phyloP scores from a whole-genome alignment of 2,113 vertebrate genomes.

The Monopterus albus region DNA sequence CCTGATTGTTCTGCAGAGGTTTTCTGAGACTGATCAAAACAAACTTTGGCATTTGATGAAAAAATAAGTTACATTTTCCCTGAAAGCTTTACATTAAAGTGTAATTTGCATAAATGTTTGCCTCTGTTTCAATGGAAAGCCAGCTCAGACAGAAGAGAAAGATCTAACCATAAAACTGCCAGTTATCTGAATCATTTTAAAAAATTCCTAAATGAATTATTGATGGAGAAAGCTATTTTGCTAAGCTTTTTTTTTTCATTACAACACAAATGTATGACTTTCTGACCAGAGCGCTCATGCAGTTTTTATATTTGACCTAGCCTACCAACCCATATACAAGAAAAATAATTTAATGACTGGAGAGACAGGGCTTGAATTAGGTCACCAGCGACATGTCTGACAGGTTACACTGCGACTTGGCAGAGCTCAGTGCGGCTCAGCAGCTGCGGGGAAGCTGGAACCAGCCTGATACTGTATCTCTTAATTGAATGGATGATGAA shows the following conservation, averaged over 20 bases:
- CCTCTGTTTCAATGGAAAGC: constrained; percentile 3
- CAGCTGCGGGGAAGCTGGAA: constrained; percentile 27
- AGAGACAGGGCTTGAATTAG: constrained; percentile 38
- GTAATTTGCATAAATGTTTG: neutral
- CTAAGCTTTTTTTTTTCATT: neutral
- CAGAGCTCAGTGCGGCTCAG: constrained; percentile 20
- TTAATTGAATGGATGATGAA: constrained; percentile 40
- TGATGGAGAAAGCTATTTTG: constrained; percentile 12
- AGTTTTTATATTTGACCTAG: constrained; percentile 27
- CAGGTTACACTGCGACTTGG: constrained; percentile 30
- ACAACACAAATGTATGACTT: constrained; percentile 1
- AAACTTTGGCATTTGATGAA: constrained; percentile 12
- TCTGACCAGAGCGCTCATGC: constrained; percentile 1
- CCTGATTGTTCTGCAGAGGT: constrained; percentile 1
- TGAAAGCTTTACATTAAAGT: constrained; percentile 5
- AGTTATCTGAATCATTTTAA: constrained; percentile 3
- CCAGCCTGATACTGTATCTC: constrained; percentile 28
- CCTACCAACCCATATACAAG: neutral
- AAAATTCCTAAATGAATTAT: neutral
- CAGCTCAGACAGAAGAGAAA: neutral
- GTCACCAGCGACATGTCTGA: constrained; percentile 36
- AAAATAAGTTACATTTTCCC: neutral
- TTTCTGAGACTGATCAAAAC: neutral
- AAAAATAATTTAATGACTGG: constrained; percentile 36
- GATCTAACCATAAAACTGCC: neutral